Evolutionary conservation across 2,888 invertebrate genomes (phyloP), one percentile per base, ranked within the genome.

Genomic region (Cheilosia grossa): DNA sequence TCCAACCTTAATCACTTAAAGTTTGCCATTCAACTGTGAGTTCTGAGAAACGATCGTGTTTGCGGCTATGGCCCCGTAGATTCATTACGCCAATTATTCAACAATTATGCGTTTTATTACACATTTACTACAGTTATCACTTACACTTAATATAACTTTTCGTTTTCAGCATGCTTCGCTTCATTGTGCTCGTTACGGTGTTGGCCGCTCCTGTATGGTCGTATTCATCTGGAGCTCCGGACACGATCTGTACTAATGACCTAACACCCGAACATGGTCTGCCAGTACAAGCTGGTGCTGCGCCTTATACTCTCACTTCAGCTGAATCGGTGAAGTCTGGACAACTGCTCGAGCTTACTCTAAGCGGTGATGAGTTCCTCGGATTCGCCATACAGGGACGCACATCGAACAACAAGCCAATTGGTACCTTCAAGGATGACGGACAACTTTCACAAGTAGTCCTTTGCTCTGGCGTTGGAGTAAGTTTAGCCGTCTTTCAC

Each of bases 361-460:
- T 94, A 82, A 89, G 93, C 1, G 88, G 90, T 5, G 91, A 94
- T 89, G 93, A 91, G 67, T 94, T 95, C 91, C 93, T 94, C 70
- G 96, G 96, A 17, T 93, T 95, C 89, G 91, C 96, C 78, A 89
- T 95, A 77, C 95, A 96, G 91, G 95, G 95, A 1, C 93, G 95
- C 21, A 89, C 91, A 54, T 91, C 93, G 5, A 93, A 93, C 6
- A 92, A 93, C 74, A 93, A 93, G 69, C 94, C 94, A 1, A 93
- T 95, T 3, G 96, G 96, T 33, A 91, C 91, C 61, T 96, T 95
- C 91, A 91, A 92, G n/a, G 90, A 94, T 9, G 90, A 93, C 10
- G 90, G 92, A 30, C 91, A 90, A 64, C 87, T 87, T 33, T 93
- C 94, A 3, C 91, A 91, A 87, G 89, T 90, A 0, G 54, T 91